Conservation (phyloP, 2,888 invertebrate genomes). For the Melikaiella ostensackeni region DNA sequence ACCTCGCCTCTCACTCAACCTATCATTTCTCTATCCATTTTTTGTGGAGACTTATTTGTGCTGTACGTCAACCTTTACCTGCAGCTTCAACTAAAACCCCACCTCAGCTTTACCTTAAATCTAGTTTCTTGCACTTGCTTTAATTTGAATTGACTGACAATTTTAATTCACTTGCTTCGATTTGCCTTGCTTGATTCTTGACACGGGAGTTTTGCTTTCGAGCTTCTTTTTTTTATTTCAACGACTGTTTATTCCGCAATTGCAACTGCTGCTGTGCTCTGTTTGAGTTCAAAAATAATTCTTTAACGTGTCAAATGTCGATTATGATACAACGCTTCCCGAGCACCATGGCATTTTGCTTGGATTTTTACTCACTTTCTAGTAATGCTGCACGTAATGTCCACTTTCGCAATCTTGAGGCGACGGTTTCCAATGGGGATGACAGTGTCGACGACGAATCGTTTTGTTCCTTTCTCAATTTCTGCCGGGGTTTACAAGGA, state of each 20-base stretch:
- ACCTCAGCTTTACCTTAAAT: background rate
- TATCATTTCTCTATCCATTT: no score
- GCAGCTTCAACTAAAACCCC: background rate
- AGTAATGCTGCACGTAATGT: constrained; percentile 25
- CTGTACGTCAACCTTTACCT: constrained; percentile 6
- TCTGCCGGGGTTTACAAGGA: constrained; percentile 10
- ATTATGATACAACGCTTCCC: constrained; percentile 30
- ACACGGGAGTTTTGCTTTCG: background rate
- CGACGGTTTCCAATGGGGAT: constrained; percentile 2
- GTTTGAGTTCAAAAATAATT: constrained; percentile 24
- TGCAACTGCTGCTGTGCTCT: constrained; percentile 1
- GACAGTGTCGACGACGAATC: constrained; percentile 6
- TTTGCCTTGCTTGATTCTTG: constrained; percentile 14
- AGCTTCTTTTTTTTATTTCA: background rate
- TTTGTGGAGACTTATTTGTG: no score
- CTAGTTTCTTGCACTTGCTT: background rate
- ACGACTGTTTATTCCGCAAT: background rate
- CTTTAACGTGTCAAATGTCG: constrained; percentile 8
- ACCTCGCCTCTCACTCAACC: constrained; percentile 36
- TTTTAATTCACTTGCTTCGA: background rate
- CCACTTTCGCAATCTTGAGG: constrained; percentile 13
- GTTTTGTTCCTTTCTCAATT: constrained; percentile 30
- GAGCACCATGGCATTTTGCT: constrained; percentile 16
- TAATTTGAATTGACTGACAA: background rate
- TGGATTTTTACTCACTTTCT: constrained; percentile 27